Base-by-base conservation (phyloP, 2,113 vertebrate genomes). In the Willisornis vidua region DNA sequence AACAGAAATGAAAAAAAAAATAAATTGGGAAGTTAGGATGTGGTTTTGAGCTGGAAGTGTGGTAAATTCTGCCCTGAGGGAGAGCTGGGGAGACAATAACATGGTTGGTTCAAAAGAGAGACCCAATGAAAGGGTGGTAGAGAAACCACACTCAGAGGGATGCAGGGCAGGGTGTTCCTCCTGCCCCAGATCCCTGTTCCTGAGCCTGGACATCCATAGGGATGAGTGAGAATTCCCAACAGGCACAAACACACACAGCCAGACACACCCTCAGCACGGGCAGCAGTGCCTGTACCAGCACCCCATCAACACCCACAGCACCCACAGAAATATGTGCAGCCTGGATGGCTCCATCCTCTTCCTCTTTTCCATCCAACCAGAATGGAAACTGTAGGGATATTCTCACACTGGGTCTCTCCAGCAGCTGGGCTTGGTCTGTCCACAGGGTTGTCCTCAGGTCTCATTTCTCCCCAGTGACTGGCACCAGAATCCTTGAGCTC, bases 161-260 rank as follows among this genome's bases (percentile, higher is more conserved):
- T 62, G 3, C 17, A 41, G 9, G 20, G 31, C 13, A 25, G 35
- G 11, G 4, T 10, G 9, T 13, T 87, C 18, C n/a, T 67, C 24
- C 59, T 55, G 10, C n/a, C n/a, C 31, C 24, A 74, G 14, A 28
- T 79, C 82, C 12, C 1, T 1, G 0, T 45, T 37, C 15, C 46
- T 20, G 39, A 7, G 19, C 29, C 39, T 45, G 54, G 25, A 17
- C 1, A 4, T 35, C 46, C 35, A 3, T 41, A 24, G 0, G 1
- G 13, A 1, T 11, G 13, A 61, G 1, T 11, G 19, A 0, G 1
- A 25, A 22, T 43, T 71, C 37, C 3, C 16, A 61, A 8, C 7
- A 55, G 51, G 70, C 63, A 45, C 18, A 26, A 6, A 5, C 35
- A 45, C 9, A 18, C 11, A 33, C 45, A 37, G 49, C 22, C 45